Evolutionary conservation across 2,888 invertebrate genomes (phyloP).

Genomic region (Trachelus stipa): DNA sequence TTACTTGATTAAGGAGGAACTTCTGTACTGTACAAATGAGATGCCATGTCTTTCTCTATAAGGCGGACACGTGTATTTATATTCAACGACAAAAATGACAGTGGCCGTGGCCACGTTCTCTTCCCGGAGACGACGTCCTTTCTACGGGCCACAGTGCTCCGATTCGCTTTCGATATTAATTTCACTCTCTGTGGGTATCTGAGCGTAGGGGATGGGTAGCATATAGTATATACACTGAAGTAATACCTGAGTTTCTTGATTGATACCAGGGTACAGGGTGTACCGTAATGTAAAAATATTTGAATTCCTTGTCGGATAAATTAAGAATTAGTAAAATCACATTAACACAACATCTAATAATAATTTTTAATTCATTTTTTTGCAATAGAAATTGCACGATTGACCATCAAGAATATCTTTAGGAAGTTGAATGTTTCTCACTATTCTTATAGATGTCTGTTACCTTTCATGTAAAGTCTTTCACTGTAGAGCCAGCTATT

Average conservation of each 20-base stretch:
- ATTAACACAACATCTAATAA: not conserved
- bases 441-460: not conserved
- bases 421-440: not conserved
- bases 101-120: slow-evolving; percentile 6
- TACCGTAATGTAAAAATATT: not conserved
- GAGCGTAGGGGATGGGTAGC: not conserved
- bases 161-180: slow-evolving; percentile 25
- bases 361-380: not conserved
- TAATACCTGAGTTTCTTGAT: not conserved
- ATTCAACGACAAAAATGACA: slow-evolving; percentile 1
- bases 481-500: not conserved
- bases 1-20: not conserved
- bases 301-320: not conserved
- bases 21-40: not conserved
- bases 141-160: slow-evolving; percentile 1
- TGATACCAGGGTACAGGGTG: not conserved
- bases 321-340: not conserved
- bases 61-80: not conserved
- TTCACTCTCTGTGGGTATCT: slow-evolving; percentile 16
- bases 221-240: not conserved
- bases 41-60: not conserved
- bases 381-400: not conserved
- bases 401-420: not conserved
- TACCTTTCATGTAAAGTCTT: not conserved
- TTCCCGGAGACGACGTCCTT: not conserved